phyloP scores from a whole-genome alignment of 2,888 invertebrate species.

The Cephonodes hylas region DNA sequence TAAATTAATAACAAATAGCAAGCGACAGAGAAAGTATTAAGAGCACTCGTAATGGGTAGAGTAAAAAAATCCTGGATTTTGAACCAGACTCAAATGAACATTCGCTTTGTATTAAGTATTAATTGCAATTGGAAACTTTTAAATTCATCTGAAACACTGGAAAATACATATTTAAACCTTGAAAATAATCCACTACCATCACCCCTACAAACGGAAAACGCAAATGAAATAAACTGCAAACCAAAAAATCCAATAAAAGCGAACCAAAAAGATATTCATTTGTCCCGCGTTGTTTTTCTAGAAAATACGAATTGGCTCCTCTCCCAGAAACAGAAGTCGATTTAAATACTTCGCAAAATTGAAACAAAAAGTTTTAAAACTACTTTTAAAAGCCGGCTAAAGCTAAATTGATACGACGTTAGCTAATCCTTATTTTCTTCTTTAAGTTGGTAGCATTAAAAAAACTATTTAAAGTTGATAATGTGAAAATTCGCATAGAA shows the following conservation, averaged over 20 bases:
- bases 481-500: no score
- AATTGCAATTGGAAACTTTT: no score
- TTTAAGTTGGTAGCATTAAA: no score
- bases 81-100: no score
- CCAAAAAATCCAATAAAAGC: not conserved
- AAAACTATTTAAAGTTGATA: no score
- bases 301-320: not conserved
- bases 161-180: no score
- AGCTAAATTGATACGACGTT: not conserved
- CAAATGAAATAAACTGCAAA: not conserved
- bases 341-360: not conserved
- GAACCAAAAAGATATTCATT: not conserved
- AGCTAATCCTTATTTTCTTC: not conserved
- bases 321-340: not conserved
- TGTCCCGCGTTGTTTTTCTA: not conserved
- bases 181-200: not conserved
- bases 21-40: no score
- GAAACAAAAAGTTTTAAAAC: not conserved
- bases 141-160: no score
- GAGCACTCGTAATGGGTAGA: no score
- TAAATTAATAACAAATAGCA: no score
- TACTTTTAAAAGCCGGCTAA: not conserved
- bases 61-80: no score
- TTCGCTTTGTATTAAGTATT: no score
- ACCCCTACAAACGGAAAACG: not conserved